Evolutionary conservation across 1,140 invertebrate genomes (phyloP), one percentile per base, ranked within the genome.

Genomic region (Caenorhabditis briggsae): DNA sequence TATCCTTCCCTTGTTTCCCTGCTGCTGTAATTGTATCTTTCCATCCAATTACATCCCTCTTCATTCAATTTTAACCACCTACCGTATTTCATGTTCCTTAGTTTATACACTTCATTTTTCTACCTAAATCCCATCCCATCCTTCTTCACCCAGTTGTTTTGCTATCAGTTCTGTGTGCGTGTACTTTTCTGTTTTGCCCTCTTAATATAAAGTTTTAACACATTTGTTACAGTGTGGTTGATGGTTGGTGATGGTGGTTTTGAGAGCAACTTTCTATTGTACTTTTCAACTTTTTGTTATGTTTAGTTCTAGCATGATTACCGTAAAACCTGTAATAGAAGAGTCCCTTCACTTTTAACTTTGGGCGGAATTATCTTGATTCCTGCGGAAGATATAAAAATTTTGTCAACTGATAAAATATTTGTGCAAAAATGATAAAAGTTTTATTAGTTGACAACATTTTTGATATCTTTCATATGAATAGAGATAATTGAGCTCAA

Each of bases 141-240:
- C 20, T 20, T 78, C 20, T 78, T 50, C 20, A 5, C 56, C 56
- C 56, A 1, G 56, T 58, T 59, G 20, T 59, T 20, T 16, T 33
- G 16, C 20, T 18, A 16, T 65, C 9, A n/a, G 9, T 50, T 53
- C 11, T 50, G 7, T 50, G 46, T 78, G 70, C 46, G 64, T 70
- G 33, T 70, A 70, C 9, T 46, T 78, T 53, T 50, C 23, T 18
- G 12, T 65, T 33, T 65, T 2, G 48, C 41, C 5, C 46, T 48
- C 20, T 53, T 12, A 14, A 78, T 78, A 78, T 78, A 53, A 78
- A 78, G 70, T 78, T 78, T 78, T 78, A 78, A 46, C 46, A 50
- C 33, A 53, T 50, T 50, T 74, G 18, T 18, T 14, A 2, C 50
- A 2, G 16, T 16, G 9, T 53, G 12, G 70, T 50, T 11, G 43